Evolutionary conservation across 2,797 vertebrate species (phyloP), one percentile per base, ranked within the genome.

Genomic region (Etheostoma perlongum): DNA sequence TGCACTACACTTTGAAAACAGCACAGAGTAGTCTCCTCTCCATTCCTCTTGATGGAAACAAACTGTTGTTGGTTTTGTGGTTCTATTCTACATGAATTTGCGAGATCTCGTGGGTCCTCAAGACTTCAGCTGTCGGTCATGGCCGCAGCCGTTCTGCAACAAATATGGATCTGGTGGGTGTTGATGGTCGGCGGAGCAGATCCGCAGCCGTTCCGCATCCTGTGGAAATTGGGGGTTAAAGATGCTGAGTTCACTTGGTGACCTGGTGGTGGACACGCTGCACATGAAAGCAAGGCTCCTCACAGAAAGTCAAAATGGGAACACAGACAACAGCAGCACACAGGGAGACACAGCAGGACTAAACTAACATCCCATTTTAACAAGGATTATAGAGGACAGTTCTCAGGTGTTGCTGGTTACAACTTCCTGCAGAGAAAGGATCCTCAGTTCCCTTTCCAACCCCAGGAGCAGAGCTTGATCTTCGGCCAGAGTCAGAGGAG

Each of bases 371-470:
- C 62, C 16, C 16, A 55, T 76, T 80, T 78, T 19, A 81, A 72
- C 33, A 57, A 47, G 44, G 72, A 86, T 89, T 65, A 73, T 57
- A 79, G 30, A 59, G 67, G 81, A 81, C 79, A 66, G 58, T 65
- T 76, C 76, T 89, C 79, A 76, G 67, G 83, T 79, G 81, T 82
- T 87, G 62, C 58, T 88, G 62, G 63, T 79, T 85, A 77, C 51
- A 58, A 65, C 25, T 64, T 57, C 83, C 81, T 72, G 76, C 48
- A 12, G 80, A 57, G 76, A 48, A 30, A 75, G 19, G 58, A 70
- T 72, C 57, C 36, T 66, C 27, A 1, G 48, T 47, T 48, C 52
- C 19, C 51, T 23, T 51, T 66, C 64, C 3, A 54, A 51, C 61
- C 61, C 64, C 62, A 25, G 67, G 63, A 82, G 57, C 30, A 72